Evolutionary conservation across 1,140 invertebrate genomes (phyloP).

Genomic region (Procambarus clarkii): DNA sequence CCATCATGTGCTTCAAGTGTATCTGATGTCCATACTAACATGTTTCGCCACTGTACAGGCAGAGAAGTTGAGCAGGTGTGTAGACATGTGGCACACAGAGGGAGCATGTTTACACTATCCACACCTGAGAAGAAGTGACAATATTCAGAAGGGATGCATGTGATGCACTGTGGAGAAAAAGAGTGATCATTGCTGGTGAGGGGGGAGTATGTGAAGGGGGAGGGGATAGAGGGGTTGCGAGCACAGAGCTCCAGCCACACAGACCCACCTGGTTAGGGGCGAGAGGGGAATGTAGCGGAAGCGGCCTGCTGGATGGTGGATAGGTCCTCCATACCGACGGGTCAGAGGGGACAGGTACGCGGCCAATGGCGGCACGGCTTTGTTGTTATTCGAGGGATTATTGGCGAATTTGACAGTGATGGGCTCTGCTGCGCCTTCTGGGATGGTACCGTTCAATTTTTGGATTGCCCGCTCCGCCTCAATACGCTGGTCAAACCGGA

Average conservation of each 20-base stretch:
- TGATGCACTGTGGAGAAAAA: not conserved
- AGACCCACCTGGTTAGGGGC: constrained; percentile 80
- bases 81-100: not conserved
- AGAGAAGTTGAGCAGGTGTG: not conserved
- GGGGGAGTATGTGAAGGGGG: not conserved
- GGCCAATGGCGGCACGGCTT: constrained; percentile 91
- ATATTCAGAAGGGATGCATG: not conserved
- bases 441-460: constrained; percentile 97
- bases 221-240: not conserved
- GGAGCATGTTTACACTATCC: not conserved
- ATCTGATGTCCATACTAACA: not conserved
- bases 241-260: not conserved
- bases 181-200: not conserved
- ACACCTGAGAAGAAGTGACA: not conserved
- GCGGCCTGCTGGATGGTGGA: constrained; percentile 93
- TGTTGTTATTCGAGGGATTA: constrained; percentile 94
- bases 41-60: not conserved
- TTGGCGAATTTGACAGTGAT: constrained; percentile 99
- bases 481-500: constrained; percentile 97
- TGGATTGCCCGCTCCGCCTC: constrained; percentile 98
- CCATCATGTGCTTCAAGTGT: not conserved
- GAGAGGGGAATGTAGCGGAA: constrained; percentile 89
- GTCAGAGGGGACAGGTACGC: constrained; percentile 90
- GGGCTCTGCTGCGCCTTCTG: constrained; percentile 95
- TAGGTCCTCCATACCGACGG: constrained; percentile 91